These are phyloP conservation scores for Channallabes apus DNA, from an alignment of 2,797 vertebrate genomes.

Conservation along the genomic window DNA sequence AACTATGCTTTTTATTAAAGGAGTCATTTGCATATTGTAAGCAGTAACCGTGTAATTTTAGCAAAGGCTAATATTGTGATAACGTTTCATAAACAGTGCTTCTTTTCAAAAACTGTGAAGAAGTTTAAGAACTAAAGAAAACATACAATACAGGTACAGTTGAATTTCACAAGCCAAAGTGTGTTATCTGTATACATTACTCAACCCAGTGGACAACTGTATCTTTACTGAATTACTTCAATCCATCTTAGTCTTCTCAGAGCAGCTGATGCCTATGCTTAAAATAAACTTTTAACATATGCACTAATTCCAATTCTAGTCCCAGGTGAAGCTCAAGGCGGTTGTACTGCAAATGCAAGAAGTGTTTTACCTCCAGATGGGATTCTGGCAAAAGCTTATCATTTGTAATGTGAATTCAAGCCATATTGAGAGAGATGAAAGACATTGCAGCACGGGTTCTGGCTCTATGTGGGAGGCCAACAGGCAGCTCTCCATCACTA, in stretches of 20 bases:
- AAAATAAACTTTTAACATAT: conserved; percentile 32
- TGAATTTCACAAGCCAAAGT: not conserved
- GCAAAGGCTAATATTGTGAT: not conserved
- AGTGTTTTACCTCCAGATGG: conserved; percentile 38
- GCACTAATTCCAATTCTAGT: conserved; percentile 36
- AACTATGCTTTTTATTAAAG: not conserved
- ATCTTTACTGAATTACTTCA: conserved; percentile 19
- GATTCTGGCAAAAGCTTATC: conserved; percentile 48
- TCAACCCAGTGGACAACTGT: not conserved
- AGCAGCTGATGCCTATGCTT: conserved; percentile 34
- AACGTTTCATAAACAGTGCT: not conserved
- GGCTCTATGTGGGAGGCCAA: conserved; percentile 44
- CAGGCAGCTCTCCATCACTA: conserved; percentile 45
- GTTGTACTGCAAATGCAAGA: conserved; percentile 30
- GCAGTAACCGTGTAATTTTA: not conserved
- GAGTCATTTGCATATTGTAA: not conserved
- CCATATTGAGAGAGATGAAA: conserved; percentile 55
- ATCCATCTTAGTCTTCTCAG: conserved; percentile 12
- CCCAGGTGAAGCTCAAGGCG: conserved; percentile 35
- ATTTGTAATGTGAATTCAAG: conserved; percentile 48
- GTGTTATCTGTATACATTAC: not conserved
- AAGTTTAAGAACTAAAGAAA: not conserved
- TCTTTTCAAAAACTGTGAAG: not conserved
- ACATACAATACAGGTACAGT: not conserved
- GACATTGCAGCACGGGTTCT: conserved; percentile 36